A percentile compares a stretch with the other conserved stretches of the same genome.
phyloP scores from a whole-genome alignment of 2,888 invertebrate species.

The Rhagium mordax region DNA sequence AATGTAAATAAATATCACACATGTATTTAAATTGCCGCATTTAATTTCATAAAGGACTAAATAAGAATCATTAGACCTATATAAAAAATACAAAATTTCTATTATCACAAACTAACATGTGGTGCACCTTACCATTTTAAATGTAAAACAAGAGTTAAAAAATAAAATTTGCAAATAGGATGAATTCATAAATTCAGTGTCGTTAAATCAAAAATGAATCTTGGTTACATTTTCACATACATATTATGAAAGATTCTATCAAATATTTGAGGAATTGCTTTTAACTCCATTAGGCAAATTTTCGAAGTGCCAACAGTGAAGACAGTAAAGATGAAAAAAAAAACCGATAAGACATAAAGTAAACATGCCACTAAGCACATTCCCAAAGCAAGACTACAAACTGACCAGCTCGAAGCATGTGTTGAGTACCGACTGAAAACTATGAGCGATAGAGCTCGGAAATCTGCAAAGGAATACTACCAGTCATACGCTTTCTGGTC shows the following conservation, averaged over 20 bases:
- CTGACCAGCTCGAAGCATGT: conserved; percentile 71
- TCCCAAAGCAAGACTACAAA: conserved; percentile 64
- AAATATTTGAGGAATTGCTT: background rate
- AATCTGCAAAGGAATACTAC: conserved; percentile 79
- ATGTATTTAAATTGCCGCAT: background rate
- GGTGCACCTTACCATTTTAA: no score
- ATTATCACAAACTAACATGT: no score
- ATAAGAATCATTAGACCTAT: conserved; percentile 35
- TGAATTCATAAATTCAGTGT: no score
- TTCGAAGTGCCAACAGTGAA: conserved; percentile 19
- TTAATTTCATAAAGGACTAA: conserved; percentile 35
- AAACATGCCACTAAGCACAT: conserved; percentile 58
- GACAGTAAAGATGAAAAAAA: conserved; percentile 22
- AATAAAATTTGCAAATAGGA: no score
- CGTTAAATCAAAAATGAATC: no score
- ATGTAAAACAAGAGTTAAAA: no score
- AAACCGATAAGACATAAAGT: conserved; percentile 40
- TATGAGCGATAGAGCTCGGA: conserved; percentile 83
- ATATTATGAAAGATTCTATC: no score
- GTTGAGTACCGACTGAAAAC: conserved; percentile 78
- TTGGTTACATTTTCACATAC: no score
- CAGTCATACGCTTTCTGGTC: conserved; percentile 60
- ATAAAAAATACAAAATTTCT: no score
- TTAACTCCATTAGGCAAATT: conserved; percentile 17
- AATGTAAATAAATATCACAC: no score